Evolutionary conservation across 1,140 invertebrate species (phyloP), one percentile per base, ranked within the genome.

Genomic region (Eurosta solidaginis): DNA sequence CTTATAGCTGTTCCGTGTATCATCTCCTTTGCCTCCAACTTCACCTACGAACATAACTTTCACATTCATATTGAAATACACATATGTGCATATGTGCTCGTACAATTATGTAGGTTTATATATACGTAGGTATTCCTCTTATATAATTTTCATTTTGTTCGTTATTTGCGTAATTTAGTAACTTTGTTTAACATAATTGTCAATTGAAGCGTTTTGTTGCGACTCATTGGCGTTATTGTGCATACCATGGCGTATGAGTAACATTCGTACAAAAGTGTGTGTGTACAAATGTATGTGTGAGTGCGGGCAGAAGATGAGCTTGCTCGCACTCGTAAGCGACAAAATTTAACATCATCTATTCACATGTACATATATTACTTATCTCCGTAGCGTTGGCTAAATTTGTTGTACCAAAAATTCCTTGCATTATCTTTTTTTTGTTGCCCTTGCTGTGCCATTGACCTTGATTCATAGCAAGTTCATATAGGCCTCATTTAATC

Each of bases 121-220:
- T 81, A 14, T 68, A 3, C 14, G 29, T 40, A n/a, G n/a, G 59
- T 68, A 33, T 42, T 17, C 17, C 33, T 68, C 22, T 74, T 74
- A 74, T 74, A 42, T 63, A 63, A 44, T 77, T 59, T 63, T 77
- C 49, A 47, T 77, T 77, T 52, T 77, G 25, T 22, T 47, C 59
- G 54, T 49, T 77, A 59, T 73, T 73, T 73, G 73, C 49, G 85
- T 86, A 86, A 86, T 86, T 86, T 86, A 86, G 86, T 86, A 86
- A 86, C 83, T 83, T 86, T 86, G 85, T 83, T 86, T 86, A 84
- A 86, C 85, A 86, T 79, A 76, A 79, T 79, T 79, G 78, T 79
- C 78, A 79, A 79, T 79, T 79, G 78, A 77, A 79, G 78, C 78
- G 78, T 79, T 77, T 76, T 52, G 42, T 33, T 52, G 47, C 75